phyloP scores from a whole-genome alignment of 1,140 invertebrate genomes.

The Drosophila jambulina region DNA sequence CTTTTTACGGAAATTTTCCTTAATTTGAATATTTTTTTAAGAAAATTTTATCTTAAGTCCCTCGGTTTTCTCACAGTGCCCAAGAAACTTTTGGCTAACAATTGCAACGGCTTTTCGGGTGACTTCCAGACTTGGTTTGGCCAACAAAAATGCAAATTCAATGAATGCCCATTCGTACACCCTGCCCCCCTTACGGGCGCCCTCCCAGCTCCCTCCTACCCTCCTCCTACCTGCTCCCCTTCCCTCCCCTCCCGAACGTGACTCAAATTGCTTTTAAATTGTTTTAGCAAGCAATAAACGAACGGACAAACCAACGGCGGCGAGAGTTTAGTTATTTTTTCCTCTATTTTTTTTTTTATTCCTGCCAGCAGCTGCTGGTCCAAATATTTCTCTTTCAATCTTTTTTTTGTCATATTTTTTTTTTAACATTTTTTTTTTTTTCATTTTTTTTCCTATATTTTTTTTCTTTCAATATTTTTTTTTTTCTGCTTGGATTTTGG shows the following conservation, averaged over 20 bases:
- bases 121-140: conserved; percentile 49
- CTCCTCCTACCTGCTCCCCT: background rate
- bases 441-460: background rate
- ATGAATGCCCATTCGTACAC: conserved; percentile 57
- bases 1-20: no score
- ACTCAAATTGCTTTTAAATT: conserved; percentile 84
- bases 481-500: conserved; percentile 11
- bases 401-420: conserved; percentile 4
- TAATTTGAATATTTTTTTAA: no score
- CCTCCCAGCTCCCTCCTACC: background rate
- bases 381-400: conserved; percentile 30
- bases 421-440: conserved; percentile 2
- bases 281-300: conserved; percentile 67
- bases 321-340: conserved; percentile 45
- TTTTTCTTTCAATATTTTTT: background rate
- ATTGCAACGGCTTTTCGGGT: conserved; percentile 40
- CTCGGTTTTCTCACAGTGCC: background rate
- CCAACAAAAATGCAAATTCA: conserved; percentile 72
- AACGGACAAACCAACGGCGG: conserved; percentile 24
- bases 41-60: background rate
- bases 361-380: conserved; percentile 39
- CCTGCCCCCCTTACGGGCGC: background rate
- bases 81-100: conserved; percentile 39
- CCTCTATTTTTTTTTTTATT: conserved; percentile 17
- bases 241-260: conserved; percentile 29